These are phyloP conservation scores for Drosophila parabipectinata DNA, from an alignment of 1,140 invertebrate species.

Conservation along the genomic window DNA sequence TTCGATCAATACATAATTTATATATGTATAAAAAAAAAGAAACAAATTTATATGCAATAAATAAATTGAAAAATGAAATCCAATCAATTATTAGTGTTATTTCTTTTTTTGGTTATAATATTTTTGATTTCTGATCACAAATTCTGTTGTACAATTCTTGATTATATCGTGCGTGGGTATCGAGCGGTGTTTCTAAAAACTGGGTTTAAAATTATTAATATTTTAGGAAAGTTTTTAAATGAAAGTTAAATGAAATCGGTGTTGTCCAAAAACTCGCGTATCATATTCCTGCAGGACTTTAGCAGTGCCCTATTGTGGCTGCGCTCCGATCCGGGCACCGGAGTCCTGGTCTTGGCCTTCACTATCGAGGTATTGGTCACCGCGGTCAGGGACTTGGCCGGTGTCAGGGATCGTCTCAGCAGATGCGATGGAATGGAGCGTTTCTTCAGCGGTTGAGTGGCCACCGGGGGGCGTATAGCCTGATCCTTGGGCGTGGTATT, in stretches of 20 bases:
- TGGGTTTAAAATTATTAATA: not conserved
- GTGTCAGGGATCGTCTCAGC: conserved; percentile 37
- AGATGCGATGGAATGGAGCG: conserved; percentile 56
- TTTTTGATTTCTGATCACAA: conserved; percentile 1
- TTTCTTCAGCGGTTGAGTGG: conserved; percentile 59
- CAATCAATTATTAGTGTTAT: not conserved
- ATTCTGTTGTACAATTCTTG: not conserved
- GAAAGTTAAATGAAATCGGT: conserved; percentile 44
- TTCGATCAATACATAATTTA: conserved; percentile 62
- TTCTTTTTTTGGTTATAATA: not conserved
- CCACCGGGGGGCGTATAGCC: conserved; percentile 7
- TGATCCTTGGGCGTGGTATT: conserved; percentile 60
- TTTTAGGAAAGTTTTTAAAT: not conserved
- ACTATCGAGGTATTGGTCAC: conserved; percentile 15
- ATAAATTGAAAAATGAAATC: conserved; percentile 69
- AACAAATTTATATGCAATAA: conserved; percentile 80
- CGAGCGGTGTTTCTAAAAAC: not conserved
- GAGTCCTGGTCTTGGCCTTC: conserved; percentile 47
- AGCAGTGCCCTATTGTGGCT: conserved; percentile 52
- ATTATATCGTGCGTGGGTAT: not conserved
- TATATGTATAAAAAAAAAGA: conserved; percentile 46
- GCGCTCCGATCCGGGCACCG: not conserved
- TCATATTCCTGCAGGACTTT: conserved; percentile 68
- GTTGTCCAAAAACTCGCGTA: conserved; percentile 66
- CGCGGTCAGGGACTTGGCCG: conserved; percentile 18